phyloP scores from a whole-genome alignment of 2,888 invertebrate genomes.

The Acanthosepion pharaonis region DNA sequence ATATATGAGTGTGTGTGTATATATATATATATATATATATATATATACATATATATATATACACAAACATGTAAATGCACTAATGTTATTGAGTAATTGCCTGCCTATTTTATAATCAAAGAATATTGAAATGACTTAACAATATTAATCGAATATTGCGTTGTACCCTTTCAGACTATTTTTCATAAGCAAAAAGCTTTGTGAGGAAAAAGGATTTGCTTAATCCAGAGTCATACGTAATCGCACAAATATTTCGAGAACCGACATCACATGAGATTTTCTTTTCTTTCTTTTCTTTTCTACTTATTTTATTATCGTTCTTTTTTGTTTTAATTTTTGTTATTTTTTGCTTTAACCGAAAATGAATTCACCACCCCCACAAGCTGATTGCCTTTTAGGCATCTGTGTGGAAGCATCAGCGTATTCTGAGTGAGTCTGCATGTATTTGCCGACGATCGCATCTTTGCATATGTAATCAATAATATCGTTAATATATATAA shows the following conservation, averaged over 20 bases:
- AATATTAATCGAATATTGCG: not conserved
- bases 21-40: not conserved
- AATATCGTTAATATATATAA: not conserved
- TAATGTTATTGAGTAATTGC: slow-evolving; percentile 8
- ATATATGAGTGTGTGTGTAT: not conserved
- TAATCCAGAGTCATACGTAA: slow-evolving; percentile 1
- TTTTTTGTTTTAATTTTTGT: not conserved
- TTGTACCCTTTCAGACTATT: not conserved
- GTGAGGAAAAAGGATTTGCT: slow-evolving; percentile 12
- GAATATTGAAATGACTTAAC: slow-evolving; percentile 21
- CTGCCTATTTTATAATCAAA: slow-evolving; percentile 33
- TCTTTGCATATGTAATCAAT: not conserved
- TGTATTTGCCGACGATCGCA: not conserved
- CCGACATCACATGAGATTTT: not conserved
- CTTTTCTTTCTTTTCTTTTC: not conserved
- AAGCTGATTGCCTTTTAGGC: not conserved
- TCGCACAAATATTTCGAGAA: not conserved
- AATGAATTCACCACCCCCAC: not conserved
- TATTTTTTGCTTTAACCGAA: not conserved
- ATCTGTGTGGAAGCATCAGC: not conserved
- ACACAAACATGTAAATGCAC: not conserved
- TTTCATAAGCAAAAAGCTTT: slow-evolving; percentile 23
- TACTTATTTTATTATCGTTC: not conserved
- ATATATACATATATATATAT: not conserved
- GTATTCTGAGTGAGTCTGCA: not conserved